phyloP scores from a whole-genome alignment of 2,113 vertebrate genomes.

The Engystomops pustulosus region DNA sequence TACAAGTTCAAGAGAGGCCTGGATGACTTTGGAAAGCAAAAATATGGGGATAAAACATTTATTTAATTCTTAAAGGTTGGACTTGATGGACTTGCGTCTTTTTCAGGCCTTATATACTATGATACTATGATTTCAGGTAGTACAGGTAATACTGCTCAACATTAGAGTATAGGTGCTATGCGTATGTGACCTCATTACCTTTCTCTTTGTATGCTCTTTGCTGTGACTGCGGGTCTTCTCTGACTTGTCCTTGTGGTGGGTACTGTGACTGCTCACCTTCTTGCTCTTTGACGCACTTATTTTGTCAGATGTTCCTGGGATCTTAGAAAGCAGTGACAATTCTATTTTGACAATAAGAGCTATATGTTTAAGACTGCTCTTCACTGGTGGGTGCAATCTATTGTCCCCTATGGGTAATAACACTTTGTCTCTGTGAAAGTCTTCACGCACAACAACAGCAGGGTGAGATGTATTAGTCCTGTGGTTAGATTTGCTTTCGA shows the following conservation, averaged over 20 bases:
- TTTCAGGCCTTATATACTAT: too few relatives aligned
- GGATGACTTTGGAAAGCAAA: too few relatives aligned
- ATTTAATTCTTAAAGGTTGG: too few relatives aligned
- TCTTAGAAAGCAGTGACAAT: slow-evolving; percentile 78
- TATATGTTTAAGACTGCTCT: slow-evolving; percentile 33
- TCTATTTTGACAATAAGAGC: slow-evolving; percentile 86
- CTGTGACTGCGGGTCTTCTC: slow-evolving; percentile 66
- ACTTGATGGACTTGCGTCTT: too few relatives aligned
- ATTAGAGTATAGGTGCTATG: not conserved
- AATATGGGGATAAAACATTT: too few relatives aligned
- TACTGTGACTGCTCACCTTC: slow-evolving; percentile 60
- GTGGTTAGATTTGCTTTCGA: slow-evolving; percentile 57
- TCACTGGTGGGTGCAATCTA: slow-evolving; percentile 62
- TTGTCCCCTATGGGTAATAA: slow-evolving; percentile 63
- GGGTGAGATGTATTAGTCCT: slow-evolving; percentile 67
- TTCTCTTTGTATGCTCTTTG: slow-evolving; percentile 77
- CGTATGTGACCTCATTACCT: slow-evolving; percentile 67
- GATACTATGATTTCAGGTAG: too few relatives aligned
- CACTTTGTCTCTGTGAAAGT: slow-evolving; percentile 67
- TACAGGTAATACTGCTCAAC: too few relatives aligned
- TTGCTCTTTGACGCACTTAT: slow-evolving; percentile 47
- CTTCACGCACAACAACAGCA: slow-evolving; percentile 60
- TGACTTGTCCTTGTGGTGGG: slow-evolving; percentile 58
- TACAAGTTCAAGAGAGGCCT: too few relatives aligned
- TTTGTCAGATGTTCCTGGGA: slow-evolving; percentile 72